phyloP scores from a whole-genome alignment of 2,113 vertebrate species.

The Chunga burmeisteri region DNA sequence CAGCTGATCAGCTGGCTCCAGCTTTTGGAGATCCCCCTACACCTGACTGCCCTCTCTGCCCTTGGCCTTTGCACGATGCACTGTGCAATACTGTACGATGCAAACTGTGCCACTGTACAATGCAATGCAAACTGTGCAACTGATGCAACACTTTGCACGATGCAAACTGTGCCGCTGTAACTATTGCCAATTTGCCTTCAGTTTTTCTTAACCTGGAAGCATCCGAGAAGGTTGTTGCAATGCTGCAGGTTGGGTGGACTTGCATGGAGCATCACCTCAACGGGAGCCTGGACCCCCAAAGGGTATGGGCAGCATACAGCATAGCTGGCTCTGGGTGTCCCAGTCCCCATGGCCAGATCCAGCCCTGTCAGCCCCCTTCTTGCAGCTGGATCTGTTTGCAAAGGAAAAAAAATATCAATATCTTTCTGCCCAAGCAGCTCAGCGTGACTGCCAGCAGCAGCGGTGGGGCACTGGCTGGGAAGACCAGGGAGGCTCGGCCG shows the following conservation, averaged over 20 bases:
- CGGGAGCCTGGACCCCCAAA: neutral
- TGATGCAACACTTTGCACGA: too few species aligned
- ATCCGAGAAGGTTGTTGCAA: neutral
- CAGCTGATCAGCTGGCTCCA: neutral
- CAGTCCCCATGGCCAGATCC: neutral
- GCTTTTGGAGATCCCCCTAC: too few species aligned
- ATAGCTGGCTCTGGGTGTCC: neutral
- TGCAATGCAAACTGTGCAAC: too few species aligned
- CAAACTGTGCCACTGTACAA: too few species aligned
- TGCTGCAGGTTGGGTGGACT: neutral
- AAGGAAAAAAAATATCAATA: neutral
- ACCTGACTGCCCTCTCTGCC: neutral
- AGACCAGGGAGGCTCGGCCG: fast-evolving
- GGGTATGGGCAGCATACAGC: neutral
- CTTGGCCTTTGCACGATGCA: fast-evolving
- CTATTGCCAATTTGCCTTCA: neutral
- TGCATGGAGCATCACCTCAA: neutral
- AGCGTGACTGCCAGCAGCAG: fast-evolving
- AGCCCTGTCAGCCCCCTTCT: neutral
- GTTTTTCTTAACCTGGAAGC: neutral
- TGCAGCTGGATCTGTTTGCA: neutral
- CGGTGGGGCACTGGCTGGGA: neutral
- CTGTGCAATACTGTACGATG: neutral
- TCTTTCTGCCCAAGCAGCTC: neutral
- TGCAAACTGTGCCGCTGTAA: too few species aligned